phyloP scores from a whole-genome alignment of 2,797 vertebrate genomes.

The Myotis myotis region DNA sequence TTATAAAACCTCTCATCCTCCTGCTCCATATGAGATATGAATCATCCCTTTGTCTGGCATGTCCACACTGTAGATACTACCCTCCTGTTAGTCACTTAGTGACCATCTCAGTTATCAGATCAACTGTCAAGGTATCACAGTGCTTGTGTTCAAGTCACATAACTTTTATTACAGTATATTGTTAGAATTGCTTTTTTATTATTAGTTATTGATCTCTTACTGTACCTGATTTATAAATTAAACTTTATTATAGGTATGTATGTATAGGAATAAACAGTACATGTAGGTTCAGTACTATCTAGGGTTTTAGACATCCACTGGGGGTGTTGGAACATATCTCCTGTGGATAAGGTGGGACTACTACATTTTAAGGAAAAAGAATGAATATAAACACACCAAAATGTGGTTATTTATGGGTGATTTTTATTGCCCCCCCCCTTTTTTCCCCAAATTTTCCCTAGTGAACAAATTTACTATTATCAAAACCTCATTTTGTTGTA shows the following conservation, averaged over 20 bases:
- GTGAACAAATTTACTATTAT: background rate
- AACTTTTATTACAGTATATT: background rate
- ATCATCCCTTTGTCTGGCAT: background rate
- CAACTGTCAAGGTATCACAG: background rate
- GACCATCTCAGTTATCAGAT: background rate
- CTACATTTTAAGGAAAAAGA: constrained; percentile 3
- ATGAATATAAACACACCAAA: background rate
- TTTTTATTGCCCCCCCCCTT: background rate
- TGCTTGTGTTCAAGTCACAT: background rate
- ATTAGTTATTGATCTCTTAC: background rate
- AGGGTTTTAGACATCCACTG: background rate
- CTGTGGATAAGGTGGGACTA: background rate
- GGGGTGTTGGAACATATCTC: background rate
- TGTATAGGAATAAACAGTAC: background rate
- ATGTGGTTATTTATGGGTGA: background rate
- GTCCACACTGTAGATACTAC: background rate
- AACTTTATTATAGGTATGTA: background rate
- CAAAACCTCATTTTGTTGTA: background rate
- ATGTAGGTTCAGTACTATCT: background rate
- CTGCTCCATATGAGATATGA: background rate
- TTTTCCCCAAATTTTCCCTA: background rate
- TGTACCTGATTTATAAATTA: background rate
- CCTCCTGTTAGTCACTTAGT: background rate
- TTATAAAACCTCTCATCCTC: background rate
- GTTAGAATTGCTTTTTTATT: background rate